Base-by-base conservation (phyloP, 1,140 invertebrate species). In the Papilio helenus region DNA sequence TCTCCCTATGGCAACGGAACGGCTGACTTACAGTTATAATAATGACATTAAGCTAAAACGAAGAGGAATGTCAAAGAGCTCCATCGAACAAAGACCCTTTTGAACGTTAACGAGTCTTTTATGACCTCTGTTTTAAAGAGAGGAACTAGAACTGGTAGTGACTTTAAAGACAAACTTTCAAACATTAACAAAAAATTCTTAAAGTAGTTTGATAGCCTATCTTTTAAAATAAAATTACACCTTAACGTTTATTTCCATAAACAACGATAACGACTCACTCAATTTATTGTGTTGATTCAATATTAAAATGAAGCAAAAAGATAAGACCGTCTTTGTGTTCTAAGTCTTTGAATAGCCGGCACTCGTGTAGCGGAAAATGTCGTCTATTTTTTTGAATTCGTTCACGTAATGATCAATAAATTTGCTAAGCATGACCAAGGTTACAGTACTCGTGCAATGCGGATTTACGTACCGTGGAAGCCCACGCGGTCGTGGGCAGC, bases 401-500 rank as follows among this genome's bases (percentile, higher is more conserved):
- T 73, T 23, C n/a, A 73, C 68, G n/a, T 72, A 42, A 42, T 49
- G 20, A 29, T 46, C 18, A 74, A 49, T 74, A 74, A 49, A 44
- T 23, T 73, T 46, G 72, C 46, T 74, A 29, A 74, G 20, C 72
- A 74, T 74, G 72, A 49, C 34, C 72, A 74, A 74, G 72, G 72
- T 74, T 74, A 74, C 72, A 74, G 26, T 74, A 29, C 72, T 74
- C 72, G 72, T 73, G n/a, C 72, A 51, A 73, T 74, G 72, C 72
- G 72, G 72, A 74, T 74, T 74, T 74, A 49, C 72, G 72, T 74
- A 51, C 72, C 72, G 20, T 29, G 46, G 20, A 44, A n/a, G 20
- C 72, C 72, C 72, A 74, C 72, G 72, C 72, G 42, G 23, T 3
- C 26, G 72, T 74, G 72, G 72, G 72, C n/a, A 49, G 72, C 72